A percentile compares a stretch with the other conserved stretches of the same genome.
These are phyloP conservation scores for Glyphotaelius pellucidus DNA, from an alignment of 2,888 invertebrate species.

Conservation along the genomic window DNA sequence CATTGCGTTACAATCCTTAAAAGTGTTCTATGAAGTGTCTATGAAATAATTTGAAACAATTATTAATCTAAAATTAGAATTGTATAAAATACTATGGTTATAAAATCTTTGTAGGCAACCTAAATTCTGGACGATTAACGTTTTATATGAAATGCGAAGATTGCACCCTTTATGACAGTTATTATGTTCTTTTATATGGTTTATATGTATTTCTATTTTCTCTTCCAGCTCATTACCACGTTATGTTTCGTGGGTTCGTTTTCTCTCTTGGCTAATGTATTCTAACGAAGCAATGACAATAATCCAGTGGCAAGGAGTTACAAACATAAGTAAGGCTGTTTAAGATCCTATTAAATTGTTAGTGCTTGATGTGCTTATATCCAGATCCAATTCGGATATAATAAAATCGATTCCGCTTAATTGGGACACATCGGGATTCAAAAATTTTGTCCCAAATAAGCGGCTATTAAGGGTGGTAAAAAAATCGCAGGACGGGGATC, in stretches of 20 bases:
- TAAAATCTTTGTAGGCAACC: too few species aligned
- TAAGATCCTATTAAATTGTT: neutral
- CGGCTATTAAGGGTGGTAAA: too few species aligned
- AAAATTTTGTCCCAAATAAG: too few species aligned
- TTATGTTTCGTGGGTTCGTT: conserved; percentile 86
- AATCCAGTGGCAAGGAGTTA: conserved; percentile 87
- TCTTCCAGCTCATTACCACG: conserved; percentile 81
- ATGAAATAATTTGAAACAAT: too few species aligned
- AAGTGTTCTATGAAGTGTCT: too few species aligned
- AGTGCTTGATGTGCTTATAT: neutral
- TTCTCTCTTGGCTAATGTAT: conserved; percentile 91
- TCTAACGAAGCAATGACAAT: conserved; percentile 90
- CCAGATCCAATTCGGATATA: too few species aligned
- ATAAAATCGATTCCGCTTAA: too few species aligned
- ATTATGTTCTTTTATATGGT: neutral
- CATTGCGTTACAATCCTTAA: too few species aligned
- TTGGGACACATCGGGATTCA: too few species aligned
- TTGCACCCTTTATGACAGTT: neutral
- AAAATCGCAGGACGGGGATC: too few species aligned
- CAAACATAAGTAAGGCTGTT: conserved; percentile 83
- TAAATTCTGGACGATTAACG: neutral
- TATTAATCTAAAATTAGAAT: too few species aligned
- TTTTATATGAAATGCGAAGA: neutral
- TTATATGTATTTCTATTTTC: neutral
- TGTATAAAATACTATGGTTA: too few species aligned